Evolutionary conservation across 2,797 vertebrate genomes (phyloP), one percentile per base, ranked within the genome.

Genomic region (Australoheros facetus): DNA sequence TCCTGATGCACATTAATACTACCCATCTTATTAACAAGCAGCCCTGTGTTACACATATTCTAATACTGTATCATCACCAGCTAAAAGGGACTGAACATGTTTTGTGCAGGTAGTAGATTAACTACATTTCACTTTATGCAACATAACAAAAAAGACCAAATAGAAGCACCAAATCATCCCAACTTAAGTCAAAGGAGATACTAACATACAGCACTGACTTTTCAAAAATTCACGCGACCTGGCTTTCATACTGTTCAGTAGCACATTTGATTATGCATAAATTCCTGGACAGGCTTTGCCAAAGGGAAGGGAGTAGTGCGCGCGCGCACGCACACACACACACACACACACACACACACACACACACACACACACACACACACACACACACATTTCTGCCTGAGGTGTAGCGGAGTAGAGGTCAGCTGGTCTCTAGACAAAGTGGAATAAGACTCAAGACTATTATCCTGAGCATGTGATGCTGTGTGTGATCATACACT

Each of bases 381-480:
- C 42, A 77, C 57, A 75, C 19, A 71, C 21, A 73, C 28, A 69
- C 19, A 79, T 16, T 66, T 75, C 23, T 85, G 89, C 90, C 88
- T 75, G 87, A 79, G 85, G 90, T 90, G 51, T 16, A 71, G 71
- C 60, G 34, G 45, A 80, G 56, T 42, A 56, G 59, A 71, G 87
- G 84, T 93, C 90, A 93, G 85, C 90, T 92, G 87, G 82, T 95
- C 88, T 90, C 39, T 30, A 90, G 87, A 91, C 80, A 87, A 85
- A 93, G 87, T 85, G 54, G 80, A 85, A 66, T 71, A 53, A 60
- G 73, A 85, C 87, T 82, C 60, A 83, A 78, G 89, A 92, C 84
- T 91, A 92, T 94, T 92, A 95, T 95, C 93, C 92, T 56, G 37
- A 94, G 88, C 95, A 95, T 95, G 95, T 96, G 95, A 96, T 82